These are phyloP conservation scores for Montifringilla adamsi DNA, from an alignment of 2,113 vertebrate species.

Conservation along the genomic window DNA sequence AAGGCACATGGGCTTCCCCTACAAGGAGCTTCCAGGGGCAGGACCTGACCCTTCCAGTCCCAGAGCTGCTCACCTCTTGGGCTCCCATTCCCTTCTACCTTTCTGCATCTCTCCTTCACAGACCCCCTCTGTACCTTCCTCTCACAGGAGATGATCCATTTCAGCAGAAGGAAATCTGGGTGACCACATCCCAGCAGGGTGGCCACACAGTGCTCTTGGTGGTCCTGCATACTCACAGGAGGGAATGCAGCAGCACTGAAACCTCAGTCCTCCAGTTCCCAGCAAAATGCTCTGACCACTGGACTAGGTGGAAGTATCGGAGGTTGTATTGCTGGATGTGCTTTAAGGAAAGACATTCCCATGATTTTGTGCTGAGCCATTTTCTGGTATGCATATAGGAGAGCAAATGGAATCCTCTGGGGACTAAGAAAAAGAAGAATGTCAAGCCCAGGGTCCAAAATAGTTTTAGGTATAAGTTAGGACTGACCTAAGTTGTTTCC, in stretches of 20 bases:
- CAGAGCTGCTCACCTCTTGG: background rate
- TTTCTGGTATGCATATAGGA: background rate
- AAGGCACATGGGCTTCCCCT: background rate
- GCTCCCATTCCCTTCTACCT: background rate
- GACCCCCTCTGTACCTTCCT: background rate
- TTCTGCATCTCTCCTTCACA: background rate
- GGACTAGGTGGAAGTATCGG: background rate
- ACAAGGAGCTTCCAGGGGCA: background rate
- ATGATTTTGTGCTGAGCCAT: background rate
- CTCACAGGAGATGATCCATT: background rate
- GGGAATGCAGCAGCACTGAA: rapidly evolving
- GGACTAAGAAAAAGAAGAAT: background rate
- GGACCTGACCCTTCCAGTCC: background rate
- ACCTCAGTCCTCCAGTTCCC: background rate
- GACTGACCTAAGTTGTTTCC: background rate
- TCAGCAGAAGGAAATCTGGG: background rate
- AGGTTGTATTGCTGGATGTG: background rate
- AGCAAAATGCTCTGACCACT: background rate
- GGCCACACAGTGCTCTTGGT: background rate
- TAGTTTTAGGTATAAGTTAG: background rate
- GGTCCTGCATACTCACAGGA: background rate
- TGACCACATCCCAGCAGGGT: background rate
- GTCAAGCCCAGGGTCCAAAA: background rate
- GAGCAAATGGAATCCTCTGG: background rate
- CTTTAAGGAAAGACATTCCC: background rate